Base-by-base conservation (phyloP, 2,888 invertebrate genomes). In the Diabrotica balteata region DNA sequence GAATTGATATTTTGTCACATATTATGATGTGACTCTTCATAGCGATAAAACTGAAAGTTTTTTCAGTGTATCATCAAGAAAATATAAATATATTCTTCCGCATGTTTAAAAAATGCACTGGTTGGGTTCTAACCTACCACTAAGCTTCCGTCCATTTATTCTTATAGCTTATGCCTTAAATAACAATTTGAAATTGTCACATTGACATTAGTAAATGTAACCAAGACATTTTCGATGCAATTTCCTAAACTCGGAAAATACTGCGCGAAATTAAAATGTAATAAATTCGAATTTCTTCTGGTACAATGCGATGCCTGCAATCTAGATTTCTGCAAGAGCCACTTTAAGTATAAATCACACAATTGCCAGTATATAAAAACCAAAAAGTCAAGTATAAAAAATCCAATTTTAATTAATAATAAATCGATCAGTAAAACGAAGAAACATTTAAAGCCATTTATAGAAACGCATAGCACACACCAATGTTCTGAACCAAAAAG, bases 181-280 rank as follows among this genome's bases (percentile, higher is more conserved):
- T 32, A 32, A 32, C 32, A 32, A 32, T 32, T 32, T 32, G 32
- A 32, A 32, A 32, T 32, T 32, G 32, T 32, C 32, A 32, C 5
- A 32, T 32, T 32, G 32, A 32, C 32, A 32, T 32, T 32, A 32
- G 32, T 32, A 46, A 45, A 46, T 58, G 47, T 47, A 10, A 59
- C 8, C 49, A 10, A 42, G 44, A 60, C 32, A 45, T 3, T 44
- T 45, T 43, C 43, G n/a, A 61, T 61, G 61, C 52, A 61, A 52
- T 61, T 61, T 43, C 32, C 22, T 10, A 44, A 9, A 43, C 8
- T 52, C 51, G 61, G 61, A 52, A 61, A 52, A 45, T 53, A 61
- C n/a, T 61, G 61, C 8, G 8, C 61, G 8, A 61, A 61, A 61
- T 11, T 61, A 61, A 44, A 51, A 45, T 61, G 61, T 50, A 52